Evolutionary conservation across 2,113 vertebrate genomes (phyloP).

Genomic region (Hemicordylus capensis): DNA sequence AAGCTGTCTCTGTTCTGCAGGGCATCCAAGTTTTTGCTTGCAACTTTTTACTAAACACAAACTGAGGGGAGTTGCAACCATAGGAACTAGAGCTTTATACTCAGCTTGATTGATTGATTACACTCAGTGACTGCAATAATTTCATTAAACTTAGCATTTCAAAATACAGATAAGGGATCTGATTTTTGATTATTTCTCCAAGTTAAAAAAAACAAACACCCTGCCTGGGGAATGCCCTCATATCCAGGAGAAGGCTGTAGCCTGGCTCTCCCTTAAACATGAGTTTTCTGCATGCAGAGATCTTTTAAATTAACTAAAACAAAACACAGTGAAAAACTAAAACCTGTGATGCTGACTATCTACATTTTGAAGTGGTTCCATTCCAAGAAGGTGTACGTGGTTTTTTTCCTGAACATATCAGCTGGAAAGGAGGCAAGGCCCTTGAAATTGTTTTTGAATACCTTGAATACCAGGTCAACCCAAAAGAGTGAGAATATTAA

Average conservation of each 20-base stretch:
- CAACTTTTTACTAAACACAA: no score
- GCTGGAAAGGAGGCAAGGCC: no score
- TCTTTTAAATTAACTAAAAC: background rate
- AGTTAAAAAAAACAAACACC: background rate
- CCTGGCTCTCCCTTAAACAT: background rate
- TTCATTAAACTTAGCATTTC: no score
- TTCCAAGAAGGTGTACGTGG: background rate
- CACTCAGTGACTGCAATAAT: no score
- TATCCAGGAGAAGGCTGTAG: background rate
- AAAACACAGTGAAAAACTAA: background rate
- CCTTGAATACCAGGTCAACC: no score
- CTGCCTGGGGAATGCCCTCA: no score
- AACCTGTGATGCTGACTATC: background rate
- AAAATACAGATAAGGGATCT: background rate
- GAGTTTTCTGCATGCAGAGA: background rate
- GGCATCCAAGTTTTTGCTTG: no score
- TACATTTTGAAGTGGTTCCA: background rate
- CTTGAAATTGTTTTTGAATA: background rate
- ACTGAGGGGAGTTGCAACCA: no score
- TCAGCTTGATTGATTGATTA: no score
- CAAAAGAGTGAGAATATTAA: background rate
- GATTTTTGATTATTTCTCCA: background rate
- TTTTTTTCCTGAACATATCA: background rate
- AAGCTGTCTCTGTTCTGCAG: no score
- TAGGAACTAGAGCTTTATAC: no score